Evolutionary conservation across 2,113 vertebrate species (phyloP).

Genomic region (Callorhinus ursinus): DNA sequence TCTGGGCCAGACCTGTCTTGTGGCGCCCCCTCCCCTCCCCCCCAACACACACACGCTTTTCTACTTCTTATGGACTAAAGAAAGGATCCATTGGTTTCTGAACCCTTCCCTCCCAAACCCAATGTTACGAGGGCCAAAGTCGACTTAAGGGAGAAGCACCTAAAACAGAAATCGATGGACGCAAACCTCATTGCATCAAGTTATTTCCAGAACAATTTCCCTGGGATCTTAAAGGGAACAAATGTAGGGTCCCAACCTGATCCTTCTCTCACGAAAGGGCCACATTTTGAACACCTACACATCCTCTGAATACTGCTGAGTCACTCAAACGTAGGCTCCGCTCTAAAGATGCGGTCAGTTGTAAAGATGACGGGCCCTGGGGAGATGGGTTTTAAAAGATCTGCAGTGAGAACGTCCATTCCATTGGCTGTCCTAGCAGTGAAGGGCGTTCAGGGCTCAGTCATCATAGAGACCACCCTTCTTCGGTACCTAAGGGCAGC

Average conservation of each 20-base stretch:
- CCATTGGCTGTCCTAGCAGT: fast-evolving
- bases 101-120: neutral
- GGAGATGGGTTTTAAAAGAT: fast-evolving
- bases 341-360: neutral
- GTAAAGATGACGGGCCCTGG: neutral
- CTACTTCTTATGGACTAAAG: neutral
- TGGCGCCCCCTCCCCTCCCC: neutral
- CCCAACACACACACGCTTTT: neutral
- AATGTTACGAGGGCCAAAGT: neutral
- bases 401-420: neutral
- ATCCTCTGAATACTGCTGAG: constrained; percentile 58
- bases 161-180: neutral
- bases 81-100: neutral
- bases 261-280: neutral
- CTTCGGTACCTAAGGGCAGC: neutral
- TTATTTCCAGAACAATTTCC: neutral
- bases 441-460: neutral
- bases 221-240: neutral
- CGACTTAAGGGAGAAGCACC: neutral
- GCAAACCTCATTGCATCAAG: neutral
- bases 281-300: neutral
- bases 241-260: neutral
- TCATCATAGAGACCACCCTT: fast-evolving
- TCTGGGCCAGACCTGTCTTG: neutral
- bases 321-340: constrained; percentile 34